Evolutionary conservation across 2,113 vertebrate species (phyloP).

Genomic region (Acanthochromis polyacanthus): DNA sequence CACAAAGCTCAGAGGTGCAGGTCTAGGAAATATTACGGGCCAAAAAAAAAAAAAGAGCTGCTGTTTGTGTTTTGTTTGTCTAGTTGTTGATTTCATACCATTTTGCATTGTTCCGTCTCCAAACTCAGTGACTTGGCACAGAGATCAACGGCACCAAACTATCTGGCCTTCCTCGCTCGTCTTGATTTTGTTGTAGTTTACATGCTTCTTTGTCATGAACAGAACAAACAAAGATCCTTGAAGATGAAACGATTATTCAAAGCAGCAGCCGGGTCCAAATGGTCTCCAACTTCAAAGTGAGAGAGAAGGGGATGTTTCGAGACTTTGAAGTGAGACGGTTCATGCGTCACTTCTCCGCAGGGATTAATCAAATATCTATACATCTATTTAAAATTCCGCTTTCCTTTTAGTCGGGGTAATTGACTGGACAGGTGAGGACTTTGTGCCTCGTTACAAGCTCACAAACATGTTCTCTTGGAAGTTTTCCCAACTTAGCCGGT

Average conservation of each 20-base stretch:
- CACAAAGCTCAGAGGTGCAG: background rate
- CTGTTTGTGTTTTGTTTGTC: background rate
- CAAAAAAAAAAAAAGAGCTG: background rate
- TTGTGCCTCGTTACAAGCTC: constrained; percentile 20
- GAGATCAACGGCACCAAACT: constrained; percentile 42
- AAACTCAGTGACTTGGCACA: constrained; percentile 28
- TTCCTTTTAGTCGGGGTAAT: background rate
- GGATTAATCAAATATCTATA: constrained; percentile 26
- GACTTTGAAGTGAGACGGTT: constrained; percentile 39
- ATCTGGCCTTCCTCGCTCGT: background rate
- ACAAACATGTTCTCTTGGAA: background rate
- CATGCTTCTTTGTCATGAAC: constrained; percentile 22
- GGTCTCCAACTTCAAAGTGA: constrained; percentile 48
- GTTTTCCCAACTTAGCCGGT: background rate
- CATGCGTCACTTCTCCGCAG: constrained; percentile 14
- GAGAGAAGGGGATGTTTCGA: constrained; percentile 5
- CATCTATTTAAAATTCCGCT: background rate
- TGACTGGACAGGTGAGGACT: background rate
- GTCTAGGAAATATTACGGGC: background rate
- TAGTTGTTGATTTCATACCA: constrained; percentile 5
- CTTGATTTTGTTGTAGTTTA: constrained; percentile 1
- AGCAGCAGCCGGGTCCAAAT: background rate
- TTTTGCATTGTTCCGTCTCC: background rate
- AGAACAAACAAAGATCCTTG: constrained; percentile 34
- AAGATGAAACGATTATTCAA: constrained; percentile 33